A percentile compares a stretch with the other conserved stretches of the same genome.
Evolutionary conservation across 2,797 vertebrate genomes (phyloP).

Genomic region (Leuciscus waleckii): DNA sequence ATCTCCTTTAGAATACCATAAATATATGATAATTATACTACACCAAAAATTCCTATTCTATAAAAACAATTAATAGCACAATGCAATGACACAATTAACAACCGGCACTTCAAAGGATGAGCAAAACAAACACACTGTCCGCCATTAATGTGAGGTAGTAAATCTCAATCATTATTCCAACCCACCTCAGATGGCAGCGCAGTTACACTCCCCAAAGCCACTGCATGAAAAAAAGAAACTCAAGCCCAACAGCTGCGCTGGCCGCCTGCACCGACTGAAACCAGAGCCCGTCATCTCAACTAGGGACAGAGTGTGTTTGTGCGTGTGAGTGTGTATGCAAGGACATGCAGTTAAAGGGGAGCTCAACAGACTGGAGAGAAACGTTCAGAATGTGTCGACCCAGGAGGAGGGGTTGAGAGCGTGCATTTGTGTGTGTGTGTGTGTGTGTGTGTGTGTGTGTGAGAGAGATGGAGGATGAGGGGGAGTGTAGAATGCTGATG

Average conservation of each 20-base stretch:
- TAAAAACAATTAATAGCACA: background rate
- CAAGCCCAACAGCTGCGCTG: constrained; percentile 66
- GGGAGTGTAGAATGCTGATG: constrained; percentile 70
- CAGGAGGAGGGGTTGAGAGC: constrained; percentile 53
- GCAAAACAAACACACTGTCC: constrained; percentile 36
- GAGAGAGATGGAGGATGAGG: constrained; percentile 26
- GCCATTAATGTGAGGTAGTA: constrained; percentile 44
- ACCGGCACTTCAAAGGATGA: background rate
- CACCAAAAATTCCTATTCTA: background rate
- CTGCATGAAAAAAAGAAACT: constrained; percentile 73
- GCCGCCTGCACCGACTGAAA: constrained; percentile 77
- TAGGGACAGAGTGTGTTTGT: constrained; percentile 54
- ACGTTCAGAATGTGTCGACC: constrained; percentile 60
- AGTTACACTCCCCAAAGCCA: constrained; percentile 65
- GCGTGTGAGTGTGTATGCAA: constrained; percentile 56
- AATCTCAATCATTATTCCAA: constrained; percentile 61
- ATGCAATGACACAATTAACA: background rate
- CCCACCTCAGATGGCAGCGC: constrained; percentile 71
- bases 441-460: constrained; percentile 34
- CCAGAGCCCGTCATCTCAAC: constrained; percentile 75
- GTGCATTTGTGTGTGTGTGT: constrained; percentile 27
- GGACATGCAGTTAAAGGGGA: constrained; percentile 67
- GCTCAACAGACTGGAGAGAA: constrained; percentile 60
- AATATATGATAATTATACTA: background rate
- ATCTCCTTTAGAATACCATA: background rate